These are phyloP conservation scores for Julus scandinavius DNA, from an alignment of 2,888 invertebrate genomes.

Conservation along the genomic window DNA sequence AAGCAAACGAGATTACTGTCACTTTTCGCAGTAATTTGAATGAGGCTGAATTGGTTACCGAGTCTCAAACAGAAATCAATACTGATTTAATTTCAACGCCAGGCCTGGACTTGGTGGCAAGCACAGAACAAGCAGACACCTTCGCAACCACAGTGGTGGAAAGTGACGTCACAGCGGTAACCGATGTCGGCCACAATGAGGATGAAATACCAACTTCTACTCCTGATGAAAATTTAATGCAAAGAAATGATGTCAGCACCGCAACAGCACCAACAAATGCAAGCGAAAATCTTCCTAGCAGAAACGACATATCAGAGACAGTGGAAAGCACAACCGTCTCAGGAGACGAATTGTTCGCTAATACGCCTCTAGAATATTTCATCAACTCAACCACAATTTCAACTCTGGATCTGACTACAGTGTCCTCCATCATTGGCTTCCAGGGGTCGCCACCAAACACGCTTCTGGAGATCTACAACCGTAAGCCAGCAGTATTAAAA, in stretches of 20 bases:
- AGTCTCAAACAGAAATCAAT: background rate
- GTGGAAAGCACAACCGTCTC: slow-evolving; percentile 45
- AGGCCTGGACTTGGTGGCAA: background rate
- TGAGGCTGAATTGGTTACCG: slow-evolving; percentile 19
- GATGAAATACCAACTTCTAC: background rate
- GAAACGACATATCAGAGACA: background rate
- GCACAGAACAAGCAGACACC: background rate
- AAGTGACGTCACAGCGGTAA: background rate
- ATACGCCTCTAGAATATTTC: slow-evolving; percentile 49
- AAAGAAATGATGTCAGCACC: background rate
- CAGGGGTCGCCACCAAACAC: slow-evolving; percentile 11
- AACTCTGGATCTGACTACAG: slow-evolving; percentile 47
- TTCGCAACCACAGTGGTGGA: background rate
- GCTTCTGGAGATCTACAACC: background rate
- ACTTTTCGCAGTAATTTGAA: background rate
- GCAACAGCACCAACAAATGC: background rate
- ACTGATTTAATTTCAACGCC: background rate
- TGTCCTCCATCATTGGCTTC: slow-evolving; percentile 48
- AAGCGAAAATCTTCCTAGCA: background rate
- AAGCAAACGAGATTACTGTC: background rate
- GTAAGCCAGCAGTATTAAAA: background rate
- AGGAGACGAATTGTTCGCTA: slow-evolving; percentile 45
- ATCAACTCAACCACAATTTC: slow-evolving; percentile 50
- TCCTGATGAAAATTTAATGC: background rate
- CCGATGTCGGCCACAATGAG: background rate